Evolutionary conservation across 2,113 vertebrate genomes (phyloP).

Genomic region (Neotragus pygmaeus): DNA sequence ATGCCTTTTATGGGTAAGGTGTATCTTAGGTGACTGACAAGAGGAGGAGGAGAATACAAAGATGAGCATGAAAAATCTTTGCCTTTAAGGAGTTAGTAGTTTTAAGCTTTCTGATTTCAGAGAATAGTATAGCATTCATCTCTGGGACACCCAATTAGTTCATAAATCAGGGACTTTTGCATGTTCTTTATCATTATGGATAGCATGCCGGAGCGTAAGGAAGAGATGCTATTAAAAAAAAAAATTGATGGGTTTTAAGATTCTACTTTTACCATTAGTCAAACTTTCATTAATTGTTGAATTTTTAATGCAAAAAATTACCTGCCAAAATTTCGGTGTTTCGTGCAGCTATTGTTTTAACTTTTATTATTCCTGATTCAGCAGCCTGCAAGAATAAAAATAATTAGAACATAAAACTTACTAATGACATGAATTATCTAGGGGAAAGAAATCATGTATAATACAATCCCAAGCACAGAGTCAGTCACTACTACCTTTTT

Average conservation of each 20-base stretch:
- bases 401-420: slow-evolving; percentile 60
- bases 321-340: slow-evolving; percentile 95
- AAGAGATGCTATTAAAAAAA: neutral
- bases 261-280: slow-evolving; percentile 21
- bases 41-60: neutral
- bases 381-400: slow-evolving; percentile 88
- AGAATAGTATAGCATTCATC: neutral
- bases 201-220: neutral
- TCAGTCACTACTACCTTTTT: slow-evolving; percentile 19
- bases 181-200: neutral
- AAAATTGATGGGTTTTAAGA: neutral
- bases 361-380: slow-evolving; percentile 99
- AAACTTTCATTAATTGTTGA: slow-evolving; percentile 55
- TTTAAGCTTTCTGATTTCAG: slow-evolving; percentile 4
- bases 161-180: neutral
- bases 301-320: slow-evolving; percentile 78
- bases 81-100: neutral
- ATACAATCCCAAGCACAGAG: neutral
- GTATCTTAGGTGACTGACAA: neutral
- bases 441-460: slow-evolving; percentile 51
- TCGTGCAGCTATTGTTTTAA: slow-evolving; percentile 97
- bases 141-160: neutral
- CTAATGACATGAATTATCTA: slow-evolving; percentile 14
- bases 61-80: neutral
- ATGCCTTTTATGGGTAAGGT: neutral